Percentiles rank a stretch among this genome's conserved stretches.
Conservation (phyloP, 2,888 invertebrate species). For the Holacanthella duospinosa region DNA sequence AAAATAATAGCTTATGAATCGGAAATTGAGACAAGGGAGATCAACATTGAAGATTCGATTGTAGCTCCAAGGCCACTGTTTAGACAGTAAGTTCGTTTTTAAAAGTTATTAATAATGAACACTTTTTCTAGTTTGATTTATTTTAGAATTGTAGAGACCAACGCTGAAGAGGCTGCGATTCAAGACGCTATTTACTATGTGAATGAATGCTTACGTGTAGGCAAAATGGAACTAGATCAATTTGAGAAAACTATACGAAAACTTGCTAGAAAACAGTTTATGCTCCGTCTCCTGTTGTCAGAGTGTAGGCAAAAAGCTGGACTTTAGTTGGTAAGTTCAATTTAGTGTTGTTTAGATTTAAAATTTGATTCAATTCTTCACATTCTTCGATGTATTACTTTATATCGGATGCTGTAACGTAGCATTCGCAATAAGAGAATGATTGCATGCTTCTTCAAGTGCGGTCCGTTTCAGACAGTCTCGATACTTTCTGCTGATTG, state of each 20-base stretch:
- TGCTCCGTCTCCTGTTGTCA: constrained; percentile 87
- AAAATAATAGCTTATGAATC: constrained; percentile 44
- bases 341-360: not conserved
- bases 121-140: not conserved
- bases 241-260: constrained; percentile 94
- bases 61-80: constrained; percentile 91
- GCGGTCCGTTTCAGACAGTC: not conserved
- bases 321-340: too few species aligned
- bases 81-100: constrained; percentile 60
- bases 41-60: constrained; percentile 91
- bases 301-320: constrained; percentile 92
- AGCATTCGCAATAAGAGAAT: too few species aligned
- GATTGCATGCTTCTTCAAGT: too few species aligned
- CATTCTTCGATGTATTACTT: too few species aligned
- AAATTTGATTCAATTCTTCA: too few species aligned
- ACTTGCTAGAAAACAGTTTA: constrained; percentile 89
- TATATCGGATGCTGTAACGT: too few species aligned
- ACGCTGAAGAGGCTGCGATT: constrained; percentile 93
- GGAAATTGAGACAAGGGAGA: constrained; percentile 74
- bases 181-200: constrained; percentile 98
- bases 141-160: constrained; percentile 68
- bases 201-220: constrained; percentile 83
- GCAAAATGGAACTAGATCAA: constrained; percentile 87
- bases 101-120: not conserved
- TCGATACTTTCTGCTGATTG: not conserved